Percentiles rank a stretch among this genome's conserved stretches.
These are phyloP conservation scores for Oryzias curvinotus DNA, from an alignment of 2,113 vertebrate species.

Conservation along the genomic window DNA sequence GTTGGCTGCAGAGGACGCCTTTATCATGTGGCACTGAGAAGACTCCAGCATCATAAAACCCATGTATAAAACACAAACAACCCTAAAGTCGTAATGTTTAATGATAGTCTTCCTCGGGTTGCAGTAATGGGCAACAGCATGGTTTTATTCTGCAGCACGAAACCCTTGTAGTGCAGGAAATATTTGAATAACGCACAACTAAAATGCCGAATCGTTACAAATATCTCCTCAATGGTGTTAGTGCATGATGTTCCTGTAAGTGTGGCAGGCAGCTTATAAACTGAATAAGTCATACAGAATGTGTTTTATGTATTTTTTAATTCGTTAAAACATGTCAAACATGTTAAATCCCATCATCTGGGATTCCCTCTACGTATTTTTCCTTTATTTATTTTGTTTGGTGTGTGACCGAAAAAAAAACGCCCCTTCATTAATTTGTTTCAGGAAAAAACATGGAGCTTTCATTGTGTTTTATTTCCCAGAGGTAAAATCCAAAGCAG, in stretches of 20 bases:
- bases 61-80: constrained; percentile 88
- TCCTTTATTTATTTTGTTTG: no score
- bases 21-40: constrained; percentile 84
- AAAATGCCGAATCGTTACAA: no score
- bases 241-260: no score
- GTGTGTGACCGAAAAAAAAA: not conserved
- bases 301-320: no score
- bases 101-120: constrained; percentile 84
- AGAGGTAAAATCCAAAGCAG: constrained; percentile 42
- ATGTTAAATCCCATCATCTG: no score
- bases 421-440: constrained; percentile 27
- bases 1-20: constrained; percentile 84
- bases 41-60: constrained; percentile 86
- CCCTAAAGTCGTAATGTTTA: constrained; percentile 88
- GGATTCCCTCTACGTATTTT: no score
- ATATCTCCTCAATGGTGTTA: no score
- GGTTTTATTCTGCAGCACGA: constrained; percentile 59
- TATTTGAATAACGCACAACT: constrained; percentile 4
- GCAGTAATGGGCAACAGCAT: constrained; percentile 75
- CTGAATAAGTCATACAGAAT: no score
- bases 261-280: no score
- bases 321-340: no score
- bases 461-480: constrained; percentile 57
- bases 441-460: constrained; percentile 13
- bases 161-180: constrained; percentile 10